phyloP scores from a whole-genome alignment of 2,888 invertebrate species.

The Oligia strigilis region DNA sequence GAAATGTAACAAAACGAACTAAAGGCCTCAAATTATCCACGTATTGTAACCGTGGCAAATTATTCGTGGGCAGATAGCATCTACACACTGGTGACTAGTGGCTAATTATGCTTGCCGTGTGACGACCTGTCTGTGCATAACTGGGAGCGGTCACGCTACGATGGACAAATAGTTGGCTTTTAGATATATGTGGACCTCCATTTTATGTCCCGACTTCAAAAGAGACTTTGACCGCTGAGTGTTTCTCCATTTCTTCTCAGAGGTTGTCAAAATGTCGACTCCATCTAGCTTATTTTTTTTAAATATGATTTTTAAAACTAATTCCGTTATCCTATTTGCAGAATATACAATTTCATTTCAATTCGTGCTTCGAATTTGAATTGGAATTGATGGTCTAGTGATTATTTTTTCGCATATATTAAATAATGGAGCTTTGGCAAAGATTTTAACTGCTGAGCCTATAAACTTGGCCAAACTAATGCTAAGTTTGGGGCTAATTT shows the following conservation, averaged over 20 bases:
- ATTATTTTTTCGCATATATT: not conserved
- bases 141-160: constrained; percentile 38
- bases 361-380: not conserved
- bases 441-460: not conserved
- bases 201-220: not conserved
- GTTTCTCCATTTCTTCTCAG: not conserved
- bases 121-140: constrained; percentile 50
- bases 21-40: constrained; percentile 55
- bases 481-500: not conserved
- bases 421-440: not conserved
- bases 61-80: constrained; percentile 63
- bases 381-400: not conserved
- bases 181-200: constrained; percentile 22
- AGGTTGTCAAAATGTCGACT: not conserved
- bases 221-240: not conserved
- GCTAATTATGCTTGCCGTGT: constrained; percentile 60
- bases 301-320: not conserved
- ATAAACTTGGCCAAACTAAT: not conserved
- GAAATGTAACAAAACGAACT: constrained; percentile 15
- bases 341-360: not conserved
- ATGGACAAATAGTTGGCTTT: constrained; percentile 30
- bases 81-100: constrained; percentile 41
- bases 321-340: not conserved
- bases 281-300: not conserved
- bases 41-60: constrained; percentile 56